phyloP scores from a whole-genome alignment of 2,888 invertebrate genomes.

The Heliconius aoede region DNA sequence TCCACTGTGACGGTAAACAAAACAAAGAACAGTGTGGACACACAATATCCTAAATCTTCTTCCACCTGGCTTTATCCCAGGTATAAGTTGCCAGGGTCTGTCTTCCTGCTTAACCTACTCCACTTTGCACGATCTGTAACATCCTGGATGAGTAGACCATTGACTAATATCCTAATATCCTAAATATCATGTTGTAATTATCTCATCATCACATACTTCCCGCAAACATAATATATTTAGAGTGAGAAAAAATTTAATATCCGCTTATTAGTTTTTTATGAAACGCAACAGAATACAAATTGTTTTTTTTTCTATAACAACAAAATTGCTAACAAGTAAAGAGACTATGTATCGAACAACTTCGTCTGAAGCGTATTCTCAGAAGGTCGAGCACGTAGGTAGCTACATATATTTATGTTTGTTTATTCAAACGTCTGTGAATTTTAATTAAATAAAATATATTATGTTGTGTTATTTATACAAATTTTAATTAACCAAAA shows the following conservation, averaged over 20 bases:
- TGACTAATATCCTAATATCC: no score
- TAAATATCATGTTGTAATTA: not conserved
- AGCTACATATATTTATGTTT: not conserved
- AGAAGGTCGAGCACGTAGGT: slow-evolving; percentile 24
- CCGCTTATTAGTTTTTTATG: slow-evolving; percentile 19
- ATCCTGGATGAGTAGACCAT: no score
- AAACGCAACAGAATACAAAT: not conserved
- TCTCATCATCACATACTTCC: not conserved
- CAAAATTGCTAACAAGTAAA: not conserved
- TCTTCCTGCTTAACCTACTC: no score
- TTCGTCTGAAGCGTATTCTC: slow-evolving; percentile 1
- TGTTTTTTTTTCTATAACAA: not conserved
- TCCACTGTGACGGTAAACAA: no score
- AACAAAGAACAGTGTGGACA: no score
- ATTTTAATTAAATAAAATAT: not conserved
- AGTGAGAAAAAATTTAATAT: slow-evolving; percentile 23
- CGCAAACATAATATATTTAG: not conserved
- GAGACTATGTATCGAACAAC: not conserved
- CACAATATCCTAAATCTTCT: not conserved
- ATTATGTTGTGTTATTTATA: not conserved
- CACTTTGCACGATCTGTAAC: no score
- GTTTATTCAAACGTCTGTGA: not conserved
- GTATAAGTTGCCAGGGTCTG: no score
- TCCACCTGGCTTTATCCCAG: no score
- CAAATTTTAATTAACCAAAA: no score